phyloP scores from a whole-genome alignment of 30 jellyfish, hydroid and myxozoan genomes.

The Haliclystus octoradiatus region DNA sequence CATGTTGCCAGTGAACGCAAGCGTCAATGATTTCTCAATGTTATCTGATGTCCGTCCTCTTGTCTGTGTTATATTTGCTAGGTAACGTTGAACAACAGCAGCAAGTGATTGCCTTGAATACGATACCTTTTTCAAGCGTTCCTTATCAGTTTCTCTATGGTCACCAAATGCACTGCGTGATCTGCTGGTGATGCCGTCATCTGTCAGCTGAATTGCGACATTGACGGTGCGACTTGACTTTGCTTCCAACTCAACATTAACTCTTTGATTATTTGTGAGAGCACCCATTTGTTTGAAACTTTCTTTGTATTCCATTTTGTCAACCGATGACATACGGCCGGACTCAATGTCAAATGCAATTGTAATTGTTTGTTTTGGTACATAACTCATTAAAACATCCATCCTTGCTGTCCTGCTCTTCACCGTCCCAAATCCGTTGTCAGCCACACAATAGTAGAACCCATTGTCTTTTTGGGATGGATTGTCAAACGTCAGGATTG shows the following conservation, averaged over 20 bases:
- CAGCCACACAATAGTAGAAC: slow-evolving; percentile 35
- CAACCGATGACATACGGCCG: slow-evolving; percentile 25
- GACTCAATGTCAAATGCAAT: slow-evolving; percentile 9
- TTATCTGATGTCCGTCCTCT: neutral
- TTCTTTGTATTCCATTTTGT: neutral
- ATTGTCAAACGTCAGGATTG: slow-evolving; percentile 10
- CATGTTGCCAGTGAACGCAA: slow-evolving; percentile 32
- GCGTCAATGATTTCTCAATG: slow-evolving; percentile 11
- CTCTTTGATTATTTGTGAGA: slow-evolving; percentile 9
- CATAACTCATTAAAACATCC: slow-evolving; percentile 33
- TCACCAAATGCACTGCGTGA: neutral
- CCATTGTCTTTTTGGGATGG: slow-evolving; percentile 26
- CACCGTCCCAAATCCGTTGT: slow-evolving; percentile 21
- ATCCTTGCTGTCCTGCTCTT: slow-evolving; percentile 48
- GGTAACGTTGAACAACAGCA: neutral
- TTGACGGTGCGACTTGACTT: slow-evolving; percentile 14
- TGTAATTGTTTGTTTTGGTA: slow-evolving; percentile 29
- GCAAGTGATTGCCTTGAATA: slow-evolving; percentile 31
- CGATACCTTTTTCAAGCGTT: slow-evolving; percentile 21
- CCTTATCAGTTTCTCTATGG: slow-evolving; percentile 3
- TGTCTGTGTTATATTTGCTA: neutral
- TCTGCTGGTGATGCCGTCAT: neutral
- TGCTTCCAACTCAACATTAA: slow-evolving; percentile 25
- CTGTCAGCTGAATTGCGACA: slow-evolving; percentile 15
- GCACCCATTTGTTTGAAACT: slow-evolving; percentile 7